Conservation (phyloP, 2,113 vertebrate species). For the Tupaia chinensis region DNA sequence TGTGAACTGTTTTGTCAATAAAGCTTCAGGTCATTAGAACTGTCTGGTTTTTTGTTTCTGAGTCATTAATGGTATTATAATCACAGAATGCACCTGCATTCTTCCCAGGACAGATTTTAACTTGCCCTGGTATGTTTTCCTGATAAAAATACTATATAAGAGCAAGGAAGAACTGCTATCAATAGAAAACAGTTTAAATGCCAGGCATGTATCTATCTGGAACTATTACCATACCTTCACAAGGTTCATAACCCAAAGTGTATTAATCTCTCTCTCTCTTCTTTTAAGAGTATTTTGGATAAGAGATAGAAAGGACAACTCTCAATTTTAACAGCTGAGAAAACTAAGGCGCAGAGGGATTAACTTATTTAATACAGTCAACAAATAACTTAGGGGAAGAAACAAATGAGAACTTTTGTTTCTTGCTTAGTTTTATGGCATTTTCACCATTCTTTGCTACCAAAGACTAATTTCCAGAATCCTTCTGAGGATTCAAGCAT, state of each 20-base stretch:
- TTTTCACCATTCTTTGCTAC: conserved; percentile 32
- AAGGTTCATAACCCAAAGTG: background rate
- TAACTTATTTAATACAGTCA: background rate
- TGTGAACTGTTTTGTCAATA: conserved; percentile 76
- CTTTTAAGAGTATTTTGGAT: conserved; percentile 30
- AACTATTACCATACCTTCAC: background rate
- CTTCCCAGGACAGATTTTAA: conserved; percentile 69
- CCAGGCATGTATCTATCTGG: background rate
- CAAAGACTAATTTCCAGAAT: conserved; percentile 56
- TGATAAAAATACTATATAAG: conserved; percentile 51
- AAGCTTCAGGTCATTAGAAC: conserved; percentile 63
- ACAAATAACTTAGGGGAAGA: background rate
- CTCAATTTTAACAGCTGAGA: conserved; percentile 51
- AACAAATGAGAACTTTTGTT: background rate
- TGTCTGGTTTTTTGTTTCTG: conserved; percentile 70
- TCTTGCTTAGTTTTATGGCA: conserved; percentile 40
- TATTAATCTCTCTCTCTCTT: background rate
- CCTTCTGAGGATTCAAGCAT: conserved; percentile 12
- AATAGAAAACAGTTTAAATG: conserved; percentile 34
- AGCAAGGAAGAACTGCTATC: conserved; percentile 28
- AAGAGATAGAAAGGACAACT: background rate
- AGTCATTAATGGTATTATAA: conserved; percentile 69
- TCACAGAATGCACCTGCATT: conserved; percentile 66
- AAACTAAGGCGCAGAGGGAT: conserved; percentile 18
- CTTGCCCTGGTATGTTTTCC: conserved; percentile 58